Evolutionary conservation across 2,888 invertebrate species (phyloP), one percentile per base, ranked within the genome.

Genomic region (Stegana nigrithorax): DNA sequence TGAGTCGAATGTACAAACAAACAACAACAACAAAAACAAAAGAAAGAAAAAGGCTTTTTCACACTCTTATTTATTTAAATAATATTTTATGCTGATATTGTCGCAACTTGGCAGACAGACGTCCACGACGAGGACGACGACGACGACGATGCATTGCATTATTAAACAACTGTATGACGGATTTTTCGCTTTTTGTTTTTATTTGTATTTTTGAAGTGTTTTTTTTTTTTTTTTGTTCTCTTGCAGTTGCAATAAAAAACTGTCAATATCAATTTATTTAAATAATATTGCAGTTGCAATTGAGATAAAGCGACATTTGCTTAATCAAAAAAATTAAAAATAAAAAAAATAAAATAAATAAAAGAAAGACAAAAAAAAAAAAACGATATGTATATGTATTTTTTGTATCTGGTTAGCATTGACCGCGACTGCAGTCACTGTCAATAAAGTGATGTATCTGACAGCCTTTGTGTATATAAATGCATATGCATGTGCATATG

Each of bases 91-190:
- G n/a, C 17, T 39, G n/a, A 39, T 32, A 32, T 32, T 10, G n/a
- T 32, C 17, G 39, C 39, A 39, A 4, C 17, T 39, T 39, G n/a
- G 3, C 12, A 5, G n/a, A 39, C n/a, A 39, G 17, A 17, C 12
- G n/a, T n/a, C n/a, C n/a, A n/a, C n/a, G n/a, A n/a, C n/a, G n/a
- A n/a, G n/a, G 17, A 39, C 10, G 17, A 29, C 12, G 17, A 39
- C 39, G 14, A 39, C n/a, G n/a, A n/a, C n/a, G 59, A 67, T 60
- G 66, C 67, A 65, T 60, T 71, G 65, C 64, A 66, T 66, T 56
- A 67, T 73, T 72, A 62, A 67, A 73, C 73, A 73, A 72, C 70
- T 67, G 5, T 39, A 39, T 39, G 65, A 72, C 68, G 64, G 62
- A 62, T n/a, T 51, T 17, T 51, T 7, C 14, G 63, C 64, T 69